Evolutionary conservation across 2,113 vertebrate species (phyloP).

Genomic region (Parotia lawesii): DNA sequence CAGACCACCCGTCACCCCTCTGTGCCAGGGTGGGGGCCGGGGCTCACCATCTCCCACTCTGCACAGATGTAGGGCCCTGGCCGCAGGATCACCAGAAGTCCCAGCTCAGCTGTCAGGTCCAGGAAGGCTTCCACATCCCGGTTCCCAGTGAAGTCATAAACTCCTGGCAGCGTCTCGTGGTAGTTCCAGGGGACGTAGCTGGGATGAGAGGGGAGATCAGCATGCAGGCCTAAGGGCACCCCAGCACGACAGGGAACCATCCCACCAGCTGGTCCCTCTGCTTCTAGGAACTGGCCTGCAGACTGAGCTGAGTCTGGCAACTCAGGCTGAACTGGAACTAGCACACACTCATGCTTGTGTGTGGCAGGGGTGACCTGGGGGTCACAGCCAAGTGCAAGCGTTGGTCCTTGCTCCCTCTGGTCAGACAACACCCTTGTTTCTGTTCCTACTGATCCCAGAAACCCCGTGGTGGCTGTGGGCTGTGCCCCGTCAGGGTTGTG

Average conservation of each 20-base stretch:
- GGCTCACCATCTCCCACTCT: constrained; percentile 97
- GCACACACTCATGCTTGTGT: background rate
- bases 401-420: background rate
- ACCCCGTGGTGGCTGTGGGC: background rate
- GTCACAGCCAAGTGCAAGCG: background rate
- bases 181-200: constrained; percentile 98
- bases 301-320: background rate
- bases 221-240: accelerated
- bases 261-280: background rate
- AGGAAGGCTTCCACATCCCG: constrained; percentile 87
- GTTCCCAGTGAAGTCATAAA: constrained; percentile 84
- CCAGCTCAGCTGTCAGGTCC: constrained; percentile 81
- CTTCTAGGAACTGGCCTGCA: background rate
- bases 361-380: background rate
- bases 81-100: constrained; percentile 90
- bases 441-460: background rate
- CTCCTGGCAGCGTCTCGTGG: constrained; percentile 82
- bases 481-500: accelerated
- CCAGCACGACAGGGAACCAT: accelerated
- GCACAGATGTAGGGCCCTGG: constrained; percentile 98
- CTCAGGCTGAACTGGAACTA: background rate
- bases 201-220: background rate
- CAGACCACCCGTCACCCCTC: accelerated
- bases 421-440: background rate
- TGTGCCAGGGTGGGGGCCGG: background rate